These are phyloP conservation scores for Hemaris fuciformis DNA, from an alignment of 2,888 invertebrate species.

Conservation along the genomic window DNA sequence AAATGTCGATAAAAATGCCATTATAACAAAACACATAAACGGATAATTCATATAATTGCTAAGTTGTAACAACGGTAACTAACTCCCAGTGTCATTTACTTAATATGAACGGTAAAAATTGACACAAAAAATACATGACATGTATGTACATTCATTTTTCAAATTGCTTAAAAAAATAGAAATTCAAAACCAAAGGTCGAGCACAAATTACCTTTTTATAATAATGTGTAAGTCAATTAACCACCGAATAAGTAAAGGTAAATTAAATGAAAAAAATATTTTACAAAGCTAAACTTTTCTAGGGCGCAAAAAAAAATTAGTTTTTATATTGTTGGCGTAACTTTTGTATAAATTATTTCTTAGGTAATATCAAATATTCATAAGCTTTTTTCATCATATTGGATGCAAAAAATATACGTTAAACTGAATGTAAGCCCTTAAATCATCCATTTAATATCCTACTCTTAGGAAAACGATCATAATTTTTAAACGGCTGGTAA, in stretches of 20 bases:
- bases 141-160: background rate
- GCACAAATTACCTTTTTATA: too few relatives aligned
- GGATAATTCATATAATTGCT: constrained; percentile 1
- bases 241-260: too few relatives aligned
- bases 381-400: too few relatives aligned
- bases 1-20: constrained; percentile 5
- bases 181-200: too few relatives aligned
- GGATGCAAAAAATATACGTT: too few relatives aligned
- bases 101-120: background rate
- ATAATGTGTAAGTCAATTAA: too few relatives aligned
- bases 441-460: background rate
- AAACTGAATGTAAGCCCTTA: background rate
- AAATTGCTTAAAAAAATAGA: background rate
- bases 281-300: too few relatives aligned
- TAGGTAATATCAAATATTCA: too few relatives aligned
- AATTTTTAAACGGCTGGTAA: constrained; percentile 1
- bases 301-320: too few relatives aligned
- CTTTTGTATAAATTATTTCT: too few relatives aligned
- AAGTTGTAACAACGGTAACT: background rate
- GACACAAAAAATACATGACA: background rate
- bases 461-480: background rate
- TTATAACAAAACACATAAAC: constrained; percentile 1
- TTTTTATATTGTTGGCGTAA: too few relatives aligned
- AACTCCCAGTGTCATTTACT: background rate
- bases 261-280: too few relatives aligned